A percentile compares a stretch with the other conserved stretches of the same genome.
Conservation (phyloP, 2,113 vertebrate genomes). For the Mixornis gularis region DNA sequence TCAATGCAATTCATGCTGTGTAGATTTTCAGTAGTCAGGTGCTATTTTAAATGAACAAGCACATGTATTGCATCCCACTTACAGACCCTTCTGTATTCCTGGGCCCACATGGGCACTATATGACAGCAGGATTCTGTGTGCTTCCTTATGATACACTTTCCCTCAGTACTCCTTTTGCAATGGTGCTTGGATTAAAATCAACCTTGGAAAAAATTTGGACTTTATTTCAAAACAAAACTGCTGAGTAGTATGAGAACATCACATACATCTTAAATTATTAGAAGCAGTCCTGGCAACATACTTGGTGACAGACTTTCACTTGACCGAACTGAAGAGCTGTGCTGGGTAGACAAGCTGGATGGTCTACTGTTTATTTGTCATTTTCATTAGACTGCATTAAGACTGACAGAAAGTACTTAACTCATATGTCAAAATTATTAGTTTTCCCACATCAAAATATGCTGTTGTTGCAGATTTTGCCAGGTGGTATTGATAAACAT, state of each 20-base stretch:
- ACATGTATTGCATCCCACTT: not conserved
- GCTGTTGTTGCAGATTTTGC: not conserved
- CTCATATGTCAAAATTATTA: not conserved
- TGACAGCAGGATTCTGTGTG: not conserved
- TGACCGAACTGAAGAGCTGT: not conserved
- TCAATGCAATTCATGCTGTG: accelerated
- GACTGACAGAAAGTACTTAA: not conserved
- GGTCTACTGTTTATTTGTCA: not conserved
- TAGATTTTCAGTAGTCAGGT: not conserved
- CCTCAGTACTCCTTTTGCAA: not conserved
- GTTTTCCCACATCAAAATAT: not conserved
- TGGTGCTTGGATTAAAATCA: not conserved
- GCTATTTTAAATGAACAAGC: not conserved
- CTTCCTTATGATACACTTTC: not conserved
- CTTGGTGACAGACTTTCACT: not conserved
- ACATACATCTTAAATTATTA: not conserved
- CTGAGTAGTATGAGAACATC: not conserved
- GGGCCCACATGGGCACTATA: not conserved
- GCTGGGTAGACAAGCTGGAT: not conserved
- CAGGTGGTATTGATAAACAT: not conserved
- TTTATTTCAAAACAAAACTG: not conserved
- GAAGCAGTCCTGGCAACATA: not conserved
- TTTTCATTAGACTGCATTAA: not conserved
- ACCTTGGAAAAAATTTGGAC: not conserved
- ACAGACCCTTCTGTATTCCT: not conserved